Evolutionary conservation across 2,888 invertebrate species (phyloP).

Genomic region (Drosophila suboccidentalis): DNA sequence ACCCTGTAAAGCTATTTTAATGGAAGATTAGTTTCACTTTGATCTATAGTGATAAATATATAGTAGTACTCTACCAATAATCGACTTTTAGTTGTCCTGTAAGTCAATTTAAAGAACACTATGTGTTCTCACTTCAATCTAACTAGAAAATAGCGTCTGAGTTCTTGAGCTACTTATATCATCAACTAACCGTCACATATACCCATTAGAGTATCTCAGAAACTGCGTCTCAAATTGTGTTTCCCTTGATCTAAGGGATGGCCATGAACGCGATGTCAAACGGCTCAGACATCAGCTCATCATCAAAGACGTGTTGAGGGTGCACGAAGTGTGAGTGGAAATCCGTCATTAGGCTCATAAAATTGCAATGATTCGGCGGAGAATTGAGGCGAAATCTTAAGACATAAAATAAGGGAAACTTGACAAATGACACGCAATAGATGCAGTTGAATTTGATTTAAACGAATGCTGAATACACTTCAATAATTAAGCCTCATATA

Average conservation of each 20-base stretch:
- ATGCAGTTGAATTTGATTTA: neutral
- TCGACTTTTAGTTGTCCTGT: neutral
- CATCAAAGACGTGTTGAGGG: slow-evolving; percentile 31
- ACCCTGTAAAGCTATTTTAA: neutral
- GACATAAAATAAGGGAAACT: slow-evolving; percentile 15
- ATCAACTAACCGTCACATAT: neutral
- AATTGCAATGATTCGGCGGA: slow-evolving; percentile 63
- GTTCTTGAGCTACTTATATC: neutral
- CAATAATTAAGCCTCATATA: neutral
- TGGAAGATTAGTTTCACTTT: neutral
- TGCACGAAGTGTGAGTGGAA: slow-evolving; percentile 41
- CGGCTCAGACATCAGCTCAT: slow-evolving; percentile 16
- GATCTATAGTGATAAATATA: neutral
- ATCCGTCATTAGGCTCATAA: slow-evolving; percentile 73
- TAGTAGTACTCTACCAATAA: neutral
- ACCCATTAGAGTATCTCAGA: neutral
- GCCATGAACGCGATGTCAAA: neutral
- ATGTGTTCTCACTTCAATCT: neutral
- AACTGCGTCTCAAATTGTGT: neutral
- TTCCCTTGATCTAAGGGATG: neutral
- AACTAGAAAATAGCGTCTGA: neutral
- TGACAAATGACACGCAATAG: slow-evolving; percentile 39
- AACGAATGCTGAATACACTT: slow-evolving; percentile 30
- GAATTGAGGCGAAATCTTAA: slow-evolving; percentile 15
- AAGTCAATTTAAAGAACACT: neutral